Evolutionary conservation across 2,797 vertebrate genomes (phyloP).

Genomic region (Tangara arthus): DNA sequence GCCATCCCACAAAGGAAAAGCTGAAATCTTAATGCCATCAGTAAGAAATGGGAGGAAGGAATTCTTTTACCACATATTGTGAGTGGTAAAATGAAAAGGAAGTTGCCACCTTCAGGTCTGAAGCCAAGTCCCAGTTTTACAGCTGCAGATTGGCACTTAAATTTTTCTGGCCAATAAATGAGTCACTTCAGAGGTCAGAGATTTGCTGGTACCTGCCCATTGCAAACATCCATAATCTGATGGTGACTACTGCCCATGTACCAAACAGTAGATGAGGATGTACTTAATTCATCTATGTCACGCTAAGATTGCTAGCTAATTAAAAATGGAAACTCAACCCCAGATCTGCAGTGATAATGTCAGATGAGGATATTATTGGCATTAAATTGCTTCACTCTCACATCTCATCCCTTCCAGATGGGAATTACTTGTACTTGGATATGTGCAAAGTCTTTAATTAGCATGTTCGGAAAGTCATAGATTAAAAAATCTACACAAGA

Average conservation of each 20-base stretch:
- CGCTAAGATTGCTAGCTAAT: not conserved
- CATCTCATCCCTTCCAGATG: slow-evolving; percentile 2
- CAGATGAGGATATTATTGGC: slow-evolving; percentile 5
- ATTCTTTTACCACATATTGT: not conserved
- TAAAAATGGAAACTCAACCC: not conserved
- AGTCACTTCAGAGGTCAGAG: not conserved
- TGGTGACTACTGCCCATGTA: not conserved
- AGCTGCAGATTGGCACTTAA: not conserved
- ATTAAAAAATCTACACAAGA: not conserved
- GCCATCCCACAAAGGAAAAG: not conserved
- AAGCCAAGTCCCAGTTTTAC: not conserved
- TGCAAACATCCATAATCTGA: not conserved
- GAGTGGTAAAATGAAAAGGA: not conserved
- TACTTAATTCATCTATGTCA: not conserved
- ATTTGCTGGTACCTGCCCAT: not conserved
- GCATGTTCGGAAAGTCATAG: not conserved
- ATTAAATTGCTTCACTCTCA: not conserved
- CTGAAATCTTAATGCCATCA: not conserved
- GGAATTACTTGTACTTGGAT: slow-evolving; percentile 19
- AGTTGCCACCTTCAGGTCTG: not conserved
- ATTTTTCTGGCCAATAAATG: not conserved
- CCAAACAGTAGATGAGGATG: not conserved
- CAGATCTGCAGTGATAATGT: not conserved
- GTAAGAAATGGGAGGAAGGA: not conserved
- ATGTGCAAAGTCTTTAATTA: slow-evolving; percentile 25